phyloP scores from a whole-genome alignment of 2,797 vertebrate genomes.

The Typhlichthys subterraneus region DNA sequence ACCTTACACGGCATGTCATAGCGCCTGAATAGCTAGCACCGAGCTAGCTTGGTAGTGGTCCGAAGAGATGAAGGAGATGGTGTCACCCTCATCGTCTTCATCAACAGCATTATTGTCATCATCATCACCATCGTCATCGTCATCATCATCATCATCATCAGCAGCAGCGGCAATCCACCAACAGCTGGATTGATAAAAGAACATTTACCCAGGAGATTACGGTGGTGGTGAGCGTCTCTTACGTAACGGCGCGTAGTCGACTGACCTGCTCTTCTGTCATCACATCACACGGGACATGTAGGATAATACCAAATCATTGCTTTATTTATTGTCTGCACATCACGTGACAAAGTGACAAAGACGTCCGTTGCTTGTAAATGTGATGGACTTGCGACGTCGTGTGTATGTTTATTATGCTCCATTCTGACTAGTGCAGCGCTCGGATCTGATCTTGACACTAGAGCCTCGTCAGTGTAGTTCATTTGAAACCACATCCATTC shows the following conservation, averaged over 20 bases:
- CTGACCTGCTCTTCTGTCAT: slow-evolving; percentile 48
- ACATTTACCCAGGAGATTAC: slow-evolving; percentile 64
- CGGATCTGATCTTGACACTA: slow-evolving; percentile 19
- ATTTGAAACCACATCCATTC: too few relatives aligned
- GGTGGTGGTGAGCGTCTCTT: slow-evolving; percentile 66
- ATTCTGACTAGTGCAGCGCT: slow-evolving; percentile 20
- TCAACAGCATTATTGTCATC: slow-evolving; percentile 28
- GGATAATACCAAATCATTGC: slow-evolving; percentile 35
- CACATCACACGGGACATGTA: slow-evolving; percentile 53
- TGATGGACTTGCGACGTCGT: slow-evolving; percentile 31
- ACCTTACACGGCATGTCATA: slow-evolving; percentile 79
- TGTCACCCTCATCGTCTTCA: neutral
- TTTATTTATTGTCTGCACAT: slow-evolving; percentile 18
- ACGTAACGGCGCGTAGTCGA: slow-evolving; percentile 61
- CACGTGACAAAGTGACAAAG: slow-evolving; percentile 16
- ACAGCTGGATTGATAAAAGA: slow-evolving; percentile 61
- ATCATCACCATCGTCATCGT: slow-evolving; percentile 30
- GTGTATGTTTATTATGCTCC: slow-evolving; percentile 1
- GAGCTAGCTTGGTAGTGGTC: slow-evolving; percentile 63
- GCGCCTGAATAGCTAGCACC: slow-evolving; percentile 68
- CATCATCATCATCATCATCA: slow-evolving; percentile 16
- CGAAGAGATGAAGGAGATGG: slow-evolving; percentile 67
- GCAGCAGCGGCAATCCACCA: slow-evolving; percentile 26
- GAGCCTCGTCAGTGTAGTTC: slow-evolving; percentile 4
- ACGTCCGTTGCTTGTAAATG: slow-evolving; percentile 30